Conservation (phyloP, 1,140 invertebrate species). For the Drosophila nebulosa region DNA sequence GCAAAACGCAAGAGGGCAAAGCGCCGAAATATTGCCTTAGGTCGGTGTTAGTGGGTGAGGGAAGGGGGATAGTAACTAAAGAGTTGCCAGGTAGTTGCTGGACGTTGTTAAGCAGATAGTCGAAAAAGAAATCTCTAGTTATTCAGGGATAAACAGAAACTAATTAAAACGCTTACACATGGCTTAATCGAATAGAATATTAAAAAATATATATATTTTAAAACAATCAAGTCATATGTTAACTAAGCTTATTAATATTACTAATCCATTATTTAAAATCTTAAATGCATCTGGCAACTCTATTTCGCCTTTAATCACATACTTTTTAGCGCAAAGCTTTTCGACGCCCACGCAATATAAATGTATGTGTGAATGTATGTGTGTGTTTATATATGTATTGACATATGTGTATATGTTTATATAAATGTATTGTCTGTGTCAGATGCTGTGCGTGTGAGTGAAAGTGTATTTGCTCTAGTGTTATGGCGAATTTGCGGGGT, state of each 20-base stretch:
- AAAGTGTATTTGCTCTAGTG: not conserved
- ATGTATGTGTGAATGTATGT: not conserved
- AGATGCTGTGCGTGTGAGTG: conserved; percentile 2
- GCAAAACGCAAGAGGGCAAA: not conserved
- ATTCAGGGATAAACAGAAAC: too few species aligned
- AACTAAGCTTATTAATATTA: too few species aligned
- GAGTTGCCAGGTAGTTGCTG: conserved; percentile 42
- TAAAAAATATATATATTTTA: too few species aligned
- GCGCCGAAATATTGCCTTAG: conserved; percentile 57
- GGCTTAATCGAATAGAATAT: too few species aligned
- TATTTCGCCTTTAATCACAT: conserved; percentile 20
- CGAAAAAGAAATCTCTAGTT: too few species aligned
- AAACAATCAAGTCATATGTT: too few species aligned
- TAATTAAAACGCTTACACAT: too few species aligned
- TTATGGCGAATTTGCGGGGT: conserved; percentile 27
- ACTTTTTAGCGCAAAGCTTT: conserved; percentile 45
- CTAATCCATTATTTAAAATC: not conserved
- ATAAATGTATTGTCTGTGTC: not conserved
- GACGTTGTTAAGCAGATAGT: not conserved
- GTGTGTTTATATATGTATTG: not conserved
- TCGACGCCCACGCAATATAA: conserved; percentile 18
- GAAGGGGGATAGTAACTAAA: not conserved
- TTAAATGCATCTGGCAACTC: conserved; percentile 47
- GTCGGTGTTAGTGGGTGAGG: conserved; percentile 38
- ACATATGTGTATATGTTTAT: not conserved